phyloP scores from a whole-genome alignment of 2,113 vertebrate species.

The Panthera uncia region DNA sequence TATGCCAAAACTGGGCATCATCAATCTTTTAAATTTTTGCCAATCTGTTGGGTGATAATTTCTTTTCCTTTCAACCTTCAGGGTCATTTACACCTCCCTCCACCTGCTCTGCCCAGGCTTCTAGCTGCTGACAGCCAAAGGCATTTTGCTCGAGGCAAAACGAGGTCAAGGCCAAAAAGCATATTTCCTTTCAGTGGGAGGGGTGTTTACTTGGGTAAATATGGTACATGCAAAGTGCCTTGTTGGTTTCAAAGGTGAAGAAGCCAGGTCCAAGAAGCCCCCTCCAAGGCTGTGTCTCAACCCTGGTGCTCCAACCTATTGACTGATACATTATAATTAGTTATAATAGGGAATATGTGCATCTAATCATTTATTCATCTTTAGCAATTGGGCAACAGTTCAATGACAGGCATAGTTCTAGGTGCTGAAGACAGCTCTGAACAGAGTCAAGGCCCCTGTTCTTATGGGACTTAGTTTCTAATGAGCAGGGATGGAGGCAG shows the following conservation, averaged over 20 bases:
- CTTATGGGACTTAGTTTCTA: not conserved
- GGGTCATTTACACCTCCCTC: conserved; percentile 66
- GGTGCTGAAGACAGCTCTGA: not conserved
- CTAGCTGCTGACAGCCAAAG: conserved; percentile 61
- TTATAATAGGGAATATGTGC: not conserved
- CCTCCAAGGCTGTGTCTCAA: not conserved
- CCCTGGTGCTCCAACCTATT: rapidly evolving
- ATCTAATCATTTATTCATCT: not conserved
- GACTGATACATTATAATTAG: not conserved
- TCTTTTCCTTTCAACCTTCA: conserved; percentile 70
- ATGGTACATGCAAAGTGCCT: not conserved
- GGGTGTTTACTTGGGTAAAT: conserved; percentile 3
- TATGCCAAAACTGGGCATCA: conserved; percentile 19
- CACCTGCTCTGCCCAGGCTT: conserved; percentile 46
- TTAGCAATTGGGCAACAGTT: not conserved
- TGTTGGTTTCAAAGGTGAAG: not conserved
- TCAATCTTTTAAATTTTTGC: conserved; percentile 60
- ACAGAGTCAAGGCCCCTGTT: not conserved
- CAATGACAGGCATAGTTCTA: not conserved
- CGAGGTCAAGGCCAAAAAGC: conserved; percentile 68
- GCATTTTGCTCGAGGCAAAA: conserved; percentile 56
- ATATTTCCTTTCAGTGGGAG: not conserved
- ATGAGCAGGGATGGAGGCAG: not conserved
- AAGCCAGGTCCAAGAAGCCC: not conserved
- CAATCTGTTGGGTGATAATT: conserved; percentile 54